A percentile compares a stretch with the other conserved stretches of the same genome.
Evolutionary conservation across 2,797 vertebrate genomes (phyloP).

Genomic region (Neosalanx taihuensis): DNA sequence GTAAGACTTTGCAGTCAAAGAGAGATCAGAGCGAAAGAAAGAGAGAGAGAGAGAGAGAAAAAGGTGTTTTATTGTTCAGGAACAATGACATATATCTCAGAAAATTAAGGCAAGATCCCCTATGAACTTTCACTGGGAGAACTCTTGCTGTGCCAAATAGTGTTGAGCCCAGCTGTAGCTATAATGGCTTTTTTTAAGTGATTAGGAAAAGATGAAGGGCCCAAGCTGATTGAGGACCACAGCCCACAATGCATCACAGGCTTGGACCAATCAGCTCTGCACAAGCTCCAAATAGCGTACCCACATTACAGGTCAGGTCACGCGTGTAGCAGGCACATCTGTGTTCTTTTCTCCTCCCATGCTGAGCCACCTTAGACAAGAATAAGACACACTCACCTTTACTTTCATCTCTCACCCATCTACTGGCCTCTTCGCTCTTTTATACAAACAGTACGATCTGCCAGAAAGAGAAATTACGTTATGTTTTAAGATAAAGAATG

Average conservation of each 20-base stretch:
- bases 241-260: conserved; percentile 44
- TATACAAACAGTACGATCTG: conserved; percentile 27
- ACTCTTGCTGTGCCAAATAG: conserved; percentile 59
- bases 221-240: conserved; percentile 32
- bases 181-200: conserved; percentile 11
- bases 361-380: conserved; percentile 14
- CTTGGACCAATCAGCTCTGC: conserved; percentile 37
- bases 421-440: conserved; percentile 37
- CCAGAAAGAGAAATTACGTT: conserved; percentile 22
- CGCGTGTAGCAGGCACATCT: conserved; percentile 30
- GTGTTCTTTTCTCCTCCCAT: conserved; percentile 27
- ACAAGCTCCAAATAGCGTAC: not conserved
- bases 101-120: conserved; percentile 46
- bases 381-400: conserved; percentile 28
- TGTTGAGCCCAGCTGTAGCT: conserved; percentile 40
- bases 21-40: conserved; percentile 21
- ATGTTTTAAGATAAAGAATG: conserved; percentile 14
- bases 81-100: conserved; percentile 46
- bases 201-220: conserved; percentile 25
- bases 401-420: conserved; percentile 30
- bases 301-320: conserved; percentile 27
- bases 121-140: conserved; percentile 43
- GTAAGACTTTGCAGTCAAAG: conserved; percentile 46
- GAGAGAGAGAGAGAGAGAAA: conserved; percentile 31
- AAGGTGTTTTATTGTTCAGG: conserved; percentile 39